Percentiles rank a stretch among this genome's conserved stretches.
Conservation (phyloP, 2,888 invertebrate species). For the Pedicia rivosa region DNA sequence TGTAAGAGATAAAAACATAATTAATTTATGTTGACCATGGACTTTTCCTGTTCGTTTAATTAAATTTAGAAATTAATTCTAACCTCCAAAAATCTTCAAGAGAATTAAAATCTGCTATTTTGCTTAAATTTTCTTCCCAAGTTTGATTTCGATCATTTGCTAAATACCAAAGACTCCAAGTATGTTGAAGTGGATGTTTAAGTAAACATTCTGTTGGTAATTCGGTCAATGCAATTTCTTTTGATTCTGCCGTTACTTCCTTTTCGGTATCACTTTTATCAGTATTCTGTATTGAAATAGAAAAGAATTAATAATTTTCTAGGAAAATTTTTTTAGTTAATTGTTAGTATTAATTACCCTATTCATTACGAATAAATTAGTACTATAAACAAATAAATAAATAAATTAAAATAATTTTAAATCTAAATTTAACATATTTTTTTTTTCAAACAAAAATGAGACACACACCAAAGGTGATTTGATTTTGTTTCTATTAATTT, state of each 20-base stretch:
- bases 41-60: not conserved
- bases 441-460: no score
- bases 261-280: constrained; percentile 1
- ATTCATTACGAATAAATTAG: no score
- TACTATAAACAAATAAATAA: no score
- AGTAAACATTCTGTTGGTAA: constrained; percentile 46
- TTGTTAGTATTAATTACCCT: no score
- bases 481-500: no score
- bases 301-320: no score
- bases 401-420: no score
- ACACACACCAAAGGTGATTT: no score
- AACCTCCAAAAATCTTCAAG: constrained; percentile 99
- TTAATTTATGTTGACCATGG: not conserved
- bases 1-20: constrained; percentile 25
- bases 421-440: no score
- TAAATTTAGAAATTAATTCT: no score
- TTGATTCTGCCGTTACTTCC: constrained; percentile 15
- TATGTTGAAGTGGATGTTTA: constrained; percentile 89
- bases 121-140: constrained; percentile 90
- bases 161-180: constrained; percentile 97
- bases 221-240: constrained; percentile 14
- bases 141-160: constrained; percentile 71
- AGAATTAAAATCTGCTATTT: constrained; percentile 89
- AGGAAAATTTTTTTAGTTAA: no score
- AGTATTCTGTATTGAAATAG: not conserved